Base-by-base conservation (phyloP, 2,888 invertebrate genomes). In the Hololepta plana region DNA sequence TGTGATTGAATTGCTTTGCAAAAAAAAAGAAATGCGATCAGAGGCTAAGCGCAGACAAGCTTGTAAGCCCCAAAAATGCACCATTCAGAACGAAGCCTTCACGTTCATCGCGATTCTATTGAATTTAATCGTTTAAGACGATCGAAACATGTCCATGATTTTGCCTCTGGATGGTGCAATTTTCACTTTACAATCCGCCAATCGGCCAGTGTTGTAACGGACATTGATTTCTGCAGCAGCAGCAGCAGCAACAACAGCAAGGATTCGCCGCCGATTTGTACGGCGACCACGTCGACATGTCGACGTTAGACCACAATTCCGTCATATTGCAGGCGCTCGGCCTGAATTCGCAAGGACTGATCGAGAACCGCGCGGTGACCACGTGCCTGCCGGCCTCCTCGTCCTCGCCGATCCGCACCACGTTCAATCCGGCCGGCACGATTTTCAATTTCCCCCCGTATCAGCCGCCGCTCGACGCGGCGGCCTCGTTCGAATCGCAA, bases 401-500 rank as follows among this genome's bases (percentile, higher is more conserved):
- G n/a, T 47, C 53, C 3, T 52, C 53, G 5, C 53, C 55, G 1
- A 39, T 53, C 23, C 38, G 51, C 23, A 43, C 40, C 10, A 37
- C 43, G 1, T 49, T 45, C 35, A 50, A 46, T 28, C 44, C 49
- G 4, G 28, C 37, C 4, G 45, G 46, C 7, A 37, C 35, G 7
- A 36, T 47, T 2, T 51, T 51, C 32, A 53, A 46, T 34, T 53
- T 47, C 32, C 44, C 40, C 6, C 29, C 42, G 3, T 34, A 37
- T 25, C 36, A 40, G 6, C 44, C 46, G 15, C 32, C n/a, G n/a
- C n/a, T n/a, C n/a, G n/a, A n/a, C n/a, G n/a, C n/a, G n/a, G n/a
- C n/a, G n/a, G n/a, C 42, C 10, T 34, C 42, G 3, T 39, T 45
- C 12, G 62, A 63, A 38, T 45, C 54, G 4, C 64, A 63, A 35